Base-by-base conservation (phyloP, 2,113 vertebrate species). In the Aegypius monachus region DNA sequence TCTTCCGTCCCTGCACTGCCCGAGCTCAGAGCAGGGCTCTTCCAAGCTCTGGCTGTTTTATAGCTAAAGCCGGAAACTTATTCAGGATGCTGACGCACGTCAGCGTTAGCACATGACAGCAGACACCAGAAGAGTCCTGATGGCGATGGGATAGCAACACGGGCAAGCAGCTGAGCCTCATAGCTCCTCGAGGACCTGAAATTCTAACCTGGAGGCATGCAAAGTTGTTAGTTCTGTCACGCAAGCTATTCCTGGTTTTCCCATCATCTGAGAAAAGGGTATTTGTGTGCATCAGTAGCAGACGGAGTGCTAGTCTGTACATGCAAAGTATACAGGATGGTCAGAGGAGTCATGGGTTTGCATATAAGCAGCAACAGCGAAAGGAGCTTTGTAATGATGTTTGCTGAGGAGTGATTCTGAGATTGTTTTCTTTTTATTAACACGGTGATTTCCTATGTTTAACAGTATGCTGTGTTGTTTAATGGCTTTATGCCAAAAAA, bases 261-360 rank as follows among this genome's bases (percentile, higher is more conserved):
- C 43, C 2, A 1, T 42, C 6, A 0, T 20, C 43, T 11, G 20
- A 47, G 78, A 9, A 88, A 42, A 53, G 31, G 7, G 4, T 25
- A 11, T 66, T 67, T 47, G 38, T 7, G 29, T 27, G 42, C 11
- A 6, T 29, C 14, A 0, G 5, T 18, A 32, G 59, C 55, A 43
- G 75, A 29, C 32, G 52, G 31, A 48, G 32, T 5, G 15, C 59
- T 26, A 10, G 62, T 15, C 52, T 43, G 6, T 20, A 14, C 1
- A 0, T 62, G n/a, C 21, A 5, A 0, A 2, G 0, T 8, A 6
- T 19, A 13, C 31, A 9, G 66, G n/a, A 23, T 75, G 62, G 27
- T 17, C 50, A 32, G 62, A 56, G 66, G 47, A 70, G 38, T 27
- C 23, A 1, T 9, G 13, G 42, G 9, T 27, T 47, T 38, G 47